These are phyloP conservation scores for Mungos mungo DNA, from an alignment of 2,113 vertebrate species.

Conservation along the genomic window DNA sequence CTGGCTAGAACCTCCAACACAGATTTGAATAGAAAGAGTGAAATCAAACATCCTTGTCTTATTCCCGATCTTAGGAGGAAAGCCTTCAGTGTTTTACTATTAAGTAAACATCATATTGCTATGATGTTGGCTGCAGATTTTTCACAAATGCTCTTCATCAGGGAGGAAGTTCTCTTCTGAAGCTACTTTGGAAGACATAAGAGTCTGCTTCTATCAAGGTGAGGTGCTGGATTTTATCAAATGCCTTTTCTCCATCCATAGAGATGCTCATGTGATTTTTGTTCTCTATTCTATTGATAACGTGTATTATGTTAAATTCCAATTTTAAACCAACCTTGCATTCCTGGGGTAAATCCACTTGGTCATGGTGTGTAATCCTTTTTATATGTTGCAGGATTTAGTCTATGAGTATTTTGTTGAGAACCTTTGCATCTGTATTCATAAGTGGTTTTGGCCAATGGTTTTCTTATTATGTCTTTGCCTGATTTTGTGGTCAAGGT, in stretches of 20 bases:
- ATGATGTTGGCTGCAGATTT: background rate
- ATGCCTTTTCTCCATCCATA: background rate
- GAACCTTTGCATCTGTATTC: background rate
- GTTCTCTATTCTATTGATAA: background rate
- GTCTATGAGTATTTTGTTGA: background rate
- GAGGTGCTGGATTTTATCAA: background rate
- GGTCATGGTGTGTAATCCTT: background rate
- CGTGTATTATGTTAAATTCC: background rate
- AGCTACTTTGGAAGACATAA: background rate
- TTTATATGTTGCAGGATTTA: background rate
- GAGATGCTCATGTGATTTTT: background rate
- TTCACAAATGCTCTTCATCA: background rate
- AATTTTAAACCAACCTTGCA: conserved; percentile 12
- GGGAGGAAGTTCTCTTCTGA: background rate
- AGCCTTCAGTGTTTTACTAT: background rate
- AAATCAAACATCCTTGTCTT: background rate
- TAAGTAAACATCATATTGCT: background rate
- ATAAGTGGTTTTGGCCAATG: background rate
- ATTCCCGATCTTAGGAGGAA: background rate
- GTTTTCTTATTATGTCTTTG: background rate
- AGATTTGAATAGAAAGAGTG: background rate
- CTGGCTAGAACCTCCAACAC: background rate
- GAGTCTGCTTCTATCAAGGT: background rate
- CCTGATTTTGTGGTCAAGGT: background rate
- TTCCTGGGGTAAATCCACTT: background rate